phyloP scores from a whole-genome alignment of 1,140 invertebrate species.

The Dolichoris vasculosae region DNA sequence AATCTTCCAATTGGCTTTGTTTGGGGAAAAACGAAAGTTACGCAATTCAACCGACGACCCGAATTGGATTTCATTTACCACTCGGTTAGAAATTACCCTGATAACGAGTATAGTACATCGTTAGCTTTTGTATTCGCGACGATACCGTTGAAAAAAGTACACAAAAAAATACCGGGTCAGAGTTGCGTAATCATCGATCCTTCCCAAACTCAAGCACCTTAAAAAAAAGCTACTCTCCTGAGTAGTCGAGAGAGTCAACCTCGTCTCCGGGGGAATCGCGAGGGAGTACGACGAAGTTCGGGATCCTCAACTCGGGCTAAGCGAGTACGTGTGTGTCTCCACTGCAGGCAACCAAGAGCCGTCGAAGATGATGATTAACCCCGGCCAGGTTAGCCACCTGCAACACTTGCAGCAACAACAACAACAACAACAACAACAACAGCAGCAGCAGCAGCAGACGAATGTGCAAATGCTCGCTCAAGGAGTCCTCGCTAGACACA shows the following conservation, averaged over 20 bases:
- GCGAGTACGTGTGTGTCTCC: conserved; percentile 28
- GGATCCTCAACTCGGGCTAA: conserved; percentile 28
- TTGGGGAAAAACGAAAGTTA: neutral
- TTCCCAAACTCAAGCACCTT: no score
- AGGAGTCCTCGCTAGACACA: conserved; percentile 62
- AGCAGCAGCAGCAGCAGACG: conserved; percentile 70
- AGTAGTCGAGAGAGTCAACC: no score
- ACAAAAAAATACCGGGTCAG: no score
- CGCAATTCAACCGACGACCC: neutral
- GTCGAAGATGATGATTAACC: conserved; percentile 31
- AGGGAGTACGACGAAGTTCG: neutral
- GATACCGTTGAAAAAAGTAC: no score
- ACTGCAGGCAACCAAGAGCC: conserved; percentile 35
- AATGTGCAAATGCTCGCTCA: conserved; percentile 69
- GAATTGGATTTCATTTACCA: no score
- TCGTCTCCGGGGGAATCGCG: no score
- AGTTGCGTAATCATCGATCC: no score
- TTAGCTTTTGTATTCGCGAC: no score
- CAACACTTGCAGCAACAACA: conserved; percentile 32
- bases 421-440: conserved; percentile 63
- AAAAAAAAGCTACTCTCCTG: no score
- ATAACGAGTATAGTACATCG: no score
- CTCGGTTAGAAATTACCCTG: no score
- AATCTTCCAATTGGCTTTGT: neutral
- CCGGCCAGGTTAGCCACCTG: neutral